A percentile compares a stretch with the other conserved stretches of the same genome.
These are phyloP conservation scores for Scarus forsteni DNA, from an alignment of 2,797 vertebrate genomes.

Conservation along the genomic window DNA sequence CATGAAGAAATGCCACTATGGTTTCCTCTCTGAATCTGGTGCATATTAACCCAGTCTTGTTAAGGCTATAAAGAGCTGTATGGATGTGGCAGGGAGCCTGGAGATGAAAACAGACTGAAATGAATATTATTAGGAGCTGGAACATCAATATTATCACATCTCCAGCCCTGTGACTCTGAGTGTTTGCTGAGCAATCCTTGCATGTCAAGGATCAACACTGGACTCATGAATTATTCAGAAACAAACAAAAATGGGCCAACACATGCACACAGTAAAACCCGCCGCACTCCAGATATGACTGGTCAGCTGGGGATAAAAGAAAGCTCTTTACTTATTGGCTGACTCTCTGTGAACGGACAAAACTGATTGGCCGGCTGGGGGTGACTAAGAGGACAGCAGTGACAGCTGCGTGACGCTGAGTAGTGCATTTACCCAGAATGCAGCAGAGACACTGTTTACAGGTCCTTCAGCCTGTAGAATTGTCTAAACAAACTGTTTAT, in stretches of 20 bases:
- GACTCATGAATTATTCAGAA: slow-evolving; percentile 71
- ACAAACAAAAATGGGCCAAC: slow-evolving; percentile 53
- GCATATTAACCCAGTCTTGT: slow-evolving; percentile 29
- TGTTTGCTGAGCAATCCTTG: slow-evolving; percentile 59
- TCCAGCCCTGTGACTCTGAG: slow-evolving; percentile 37
- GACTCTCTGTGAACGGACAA: slow-evolving; percentile 25
- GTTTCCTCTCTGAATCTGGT: slow-evolving; percentile 32
- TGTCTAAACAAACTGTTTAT: slow-evolving; percentile 83
- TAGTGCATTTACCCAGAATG: slow-evolving; percentile 80
- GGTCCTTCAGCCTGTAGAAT: slow-evolving; percentile 70
- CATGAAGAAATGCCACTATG: slow-evolving; percentile 13
- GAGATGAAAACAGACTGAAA: slow-evolving; percentile 19
- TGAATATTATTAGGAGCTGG: slow-evolving; percentile 6
- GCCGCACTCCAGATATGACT: slow-evolving; percentile 30
- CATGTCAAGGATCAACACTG: slow-evolving; percentile 53
- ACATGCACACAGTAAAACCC: slow-evolving; percentile 22
- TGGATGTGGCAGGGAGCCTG: slow-evolving; percentile 15
- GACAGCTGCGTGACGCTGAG: slow-evolving; percentile 75
- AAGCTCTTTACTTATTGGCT: slow-evolving; percentile 47
- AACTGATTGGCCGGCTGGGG: slow-evolving; percentile 70
- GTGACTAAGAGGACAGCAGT: slow-evolving; percentile 79
- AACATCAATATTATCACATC: slow-evolving; percentile 37
- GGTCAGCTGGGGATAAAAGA: slow-evolving; percentile 56
- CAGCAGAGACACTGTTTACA: slow-evolving; percentile 72
- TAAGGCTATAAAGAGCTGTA: slow-evolving; percentile 6